phyloP scores from a whole-genome alignment of 2,797 vertebrate genomes.

The Falco columbarius region DNA sequence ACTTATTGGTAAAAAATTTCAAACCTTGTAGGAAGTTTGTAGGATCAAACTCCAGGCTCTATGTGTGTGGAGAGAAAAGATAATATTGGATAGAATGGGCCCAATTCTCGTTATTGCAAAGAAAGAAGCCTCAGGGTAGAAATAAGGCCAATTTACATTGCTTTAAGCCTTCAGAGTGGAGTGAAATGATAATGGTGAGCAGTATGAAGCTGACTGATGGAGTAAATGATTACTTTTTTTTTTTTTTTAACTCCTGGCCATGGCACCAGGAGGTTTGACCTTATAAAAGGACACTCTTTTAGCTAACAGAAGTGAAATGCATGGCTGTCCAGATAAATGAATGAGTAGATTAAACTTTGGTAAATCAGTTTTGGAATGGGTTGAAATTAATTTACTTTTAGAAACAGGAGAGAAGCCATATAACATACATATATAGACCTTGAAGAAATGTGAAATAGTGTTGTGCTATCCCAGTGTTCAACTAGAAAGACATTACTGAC shows the following conservation, averaged over 20 bases:
- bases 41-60: not conserved
- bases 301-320: not conserved
- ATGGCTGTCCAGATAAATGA: not conserved
- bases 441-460: not conserved
- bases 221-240: not conserved
- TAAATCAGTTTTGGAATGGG: not conserved
- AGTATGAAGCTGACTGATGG: not conserved
- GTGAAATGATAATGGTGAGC: not conserved
- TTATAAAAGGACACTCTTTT: not conserved
- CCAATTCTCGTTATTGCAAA: not conserved
- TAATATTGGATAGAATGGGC: not conserved
- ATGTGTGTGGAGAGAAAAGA: not conserved
- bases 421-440: not conserved
- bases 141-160: not conserved
- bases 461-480: not conserved
- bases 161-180: not conserved
- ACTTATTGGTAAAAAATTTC: not conserved
- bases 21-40: not conserved
- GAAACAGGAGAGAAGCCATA: not conserved
- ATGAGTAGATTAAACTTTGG: not conserved
- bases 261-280: not conserved
- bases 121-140: not conserved
- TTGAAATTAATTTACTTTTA: not conserved
- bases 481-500: not conserved
- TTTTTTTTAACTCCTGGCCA: not conserved